Base-by-base conservation (phyloP, 2,113 vertebrate genomes). In the Notothenia coriiceps region DNA sequence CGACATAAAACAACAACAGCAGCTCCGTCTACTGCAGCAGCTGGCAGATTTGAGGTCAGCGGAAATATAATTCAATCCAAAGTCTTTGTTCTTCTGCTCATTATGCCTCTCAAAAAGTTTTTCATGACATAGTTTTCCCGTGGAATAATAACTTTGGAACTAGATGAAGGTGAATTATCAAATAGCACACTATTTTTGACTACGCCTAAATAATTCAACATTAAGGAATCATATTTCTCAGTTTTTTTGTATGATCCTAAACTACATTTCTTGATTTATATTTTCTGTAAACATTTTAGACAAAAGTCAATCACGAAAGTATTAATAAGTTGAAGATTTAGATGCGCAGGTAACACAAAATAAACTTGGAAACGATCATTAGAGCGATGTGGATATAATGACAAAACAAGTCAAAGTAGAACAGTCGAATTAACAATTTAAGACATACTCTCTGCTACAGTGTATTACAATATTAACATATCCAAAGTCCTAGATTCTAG, bases 1-100 rank as follows among this genome's bases (percentile, higher is more conserved):
- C 2, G 1, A 40, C 49, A 44, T 43, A 18, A 82, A 83, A 79
- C 64, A 72, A 43, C 60, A 71, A 14, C 62, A 56, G 22, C 57
- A 64, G 61, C 46, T 70, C 15, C 2, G 65, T 57, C 60, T 64
- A 14, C n/a, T 22, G 49, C 65, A 77, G 76, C 82, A 74, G 71
- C 74, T 62, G 70, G 50, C n/a, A 17, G 44, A 61, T 82, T 79
- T 33, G 15, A 67, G 33, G 76, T 80, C 73, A 62, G 35, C 47
- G 14, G 47, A 74, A 78, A 62, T 4, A 15, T 5, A 54, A 74
- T 52, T 57, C 18, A 22, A 11, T 57, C 9, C 52, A 74, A 70
- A 67, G 25, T 70, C 55, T 76, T 76, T 81, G 18, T 84, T 73
- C 33, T 74, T 51, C 54, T 17, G 6, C 18, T 71, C 55, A 63